Percentiles rank a stretch among this genome's conserved stretches.
phyloP scores from a whole-genome alignment of 2,797 vertebrate species.

The Poliocrania exsul region DNA sequence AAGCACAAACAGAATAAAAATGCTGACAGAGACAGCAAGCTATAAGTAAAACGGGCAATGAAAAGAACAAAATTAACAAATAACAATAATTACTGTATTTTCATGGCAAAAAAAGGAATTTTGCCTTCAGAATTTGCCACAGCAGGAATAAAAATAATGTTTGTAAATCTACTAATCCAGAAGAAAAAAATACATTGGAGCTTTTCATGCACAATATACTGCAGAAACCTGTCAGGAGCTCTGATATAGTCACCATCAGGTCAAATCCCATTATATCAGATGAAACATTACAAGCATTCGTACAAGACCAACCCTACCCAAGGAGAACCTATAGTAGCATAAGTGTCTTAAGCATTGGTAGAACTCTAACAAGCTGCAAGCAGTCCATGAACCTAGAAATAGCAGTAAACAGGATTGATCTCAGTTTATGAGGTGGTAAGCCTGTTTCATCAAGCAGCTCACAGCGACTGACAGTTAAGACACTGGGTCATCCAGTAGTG shows the following conservation, averaged over 20 bases:
- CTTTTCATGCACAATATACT: slow-evolving; percentile 30
- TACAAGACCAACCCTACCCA: slow-evolving; percentile 31
- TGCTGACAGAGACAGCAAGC: slow-evolving; percentile 67
- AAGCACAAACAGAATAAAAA: slow-evolving; percentile 73
- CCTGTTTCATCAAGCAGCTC: slow-evolving; percentile 56
- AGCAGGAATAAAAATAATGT: neutral
- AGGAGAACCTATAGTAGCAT: slow-evolving; percentile 41
- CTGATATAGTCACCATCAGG: slow-evolving; percentile 50
- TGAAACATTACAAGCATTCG: slow-evolving; percentile 56
- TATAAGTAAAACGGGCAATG: slow-evolving; percentile 26
- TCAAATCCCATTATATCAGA: slow-evolving; percentile 70
- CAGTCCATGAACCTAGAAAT: slow-evolving; percentile 66
- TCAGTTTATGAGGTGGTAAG: slow-evolving; percentile 72
- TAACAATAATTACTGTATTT: neutral
- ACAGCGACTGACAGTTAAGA: slow-evolving; percentile 67
- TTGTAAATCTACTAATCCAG: slow-evolving; percentile 22
- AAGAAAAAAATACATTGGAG: slow-evolving; percentile 2
- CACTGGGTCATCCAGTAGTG: slow-evolving; percentile 32
- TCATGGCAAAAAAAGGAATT: neutral
- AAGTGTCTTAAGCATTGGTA: slow-evolving; percentile 33
- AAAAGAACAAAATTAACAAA: slow-evolving; percentile 47
- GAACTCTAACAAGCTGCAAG: slow-evolving; percentile 66
- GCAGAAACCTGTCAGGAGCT: slow-evolving; percentile 46
- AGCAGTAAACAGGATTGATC: slow-evolving; percentile 73
- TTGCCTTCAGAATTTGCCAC: slow-evolving; percentile 23